Conservation (phyloP, 2,113 vertebrate species). For the Actenoides hombroni region DNA sequence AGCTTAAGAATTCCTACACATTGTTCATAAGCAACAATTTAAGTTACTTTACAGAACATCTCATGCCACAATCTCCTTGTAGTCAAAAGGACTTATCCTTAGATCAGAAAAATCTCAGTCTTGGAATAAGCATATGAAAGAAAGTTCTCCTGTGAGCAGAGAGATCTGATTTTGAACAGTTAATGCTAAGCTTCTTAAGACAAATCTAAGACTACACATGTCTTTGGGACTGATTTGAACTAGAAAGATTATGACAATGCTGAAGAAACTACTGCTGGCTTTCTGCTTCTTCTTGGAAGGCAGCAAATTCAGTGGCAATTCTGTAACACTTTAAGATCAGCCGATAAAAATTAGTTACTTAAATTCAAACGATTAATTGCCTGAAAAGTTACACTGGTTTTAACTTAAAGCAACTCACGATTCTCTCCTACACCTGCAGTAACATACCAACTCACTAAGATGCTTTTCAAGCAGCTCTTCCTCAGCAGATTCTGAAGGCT, state of each 20-base stretch:
- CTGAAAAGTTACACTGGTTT: neutral
- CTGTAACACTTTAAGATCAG: neutral
- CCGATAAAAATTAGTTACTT: neutral
- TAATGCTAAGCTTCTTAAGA: neutral
- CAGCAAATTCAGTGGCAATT: neutral
- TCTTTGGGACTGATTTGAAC: neutral
- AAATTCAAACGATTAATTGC: neutral
- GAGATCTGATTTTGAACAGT: neutral
- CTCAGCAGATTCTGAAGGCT: neutral
- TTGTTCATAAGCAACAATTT: neutral
- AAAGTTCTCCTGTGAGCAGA: neutral
- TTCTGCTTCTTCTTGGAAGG: neutral
- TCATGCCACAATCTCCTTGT: neutral
- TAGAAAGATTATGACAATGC: rapidly evolving
- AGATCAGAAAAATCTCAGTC: neutral
- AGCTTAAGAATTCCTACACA: neutral
- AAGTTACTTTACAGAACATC: neutral
- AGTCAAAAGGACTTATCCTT: neutral
- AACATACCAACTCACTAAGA: rapidly evolving
- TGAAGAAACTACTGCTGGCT: neutral
- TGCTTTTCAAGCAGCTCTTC: neutral
- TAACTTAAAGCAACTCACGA: neutral
- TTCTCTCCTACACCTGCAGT: too few species aligned
- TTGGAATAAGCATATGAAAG: neutral
- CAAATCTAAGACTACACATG: rapidly evolving